Evolutionary conservation across 2,797 vertebrate species (phyloP).

Genomic region (Mionectes olivaceus): DNA sequence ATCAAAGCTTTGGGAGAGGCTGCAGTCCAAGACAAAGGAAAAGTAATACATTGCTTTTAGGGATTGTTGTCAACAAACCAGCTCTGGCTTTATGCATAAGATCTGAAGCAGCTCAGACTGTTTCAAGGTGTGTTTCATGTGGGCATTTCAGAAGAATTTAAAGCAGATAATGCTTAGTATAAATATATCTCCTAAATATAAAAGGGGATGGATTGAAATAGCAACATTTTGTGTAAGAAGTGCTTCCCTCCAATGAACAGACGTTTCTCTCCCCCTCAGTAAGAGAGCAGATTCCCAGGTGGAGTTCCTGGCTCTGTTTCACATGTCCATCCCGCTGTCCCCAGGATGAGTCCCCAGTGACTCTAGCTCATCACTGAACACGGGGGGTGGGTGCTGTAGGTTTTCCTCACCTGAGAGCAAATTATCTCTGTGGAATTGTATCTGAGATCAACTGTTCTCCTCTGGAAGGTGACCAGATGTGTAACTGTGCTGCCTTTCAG

Average conservation of each 20-base stretch:
- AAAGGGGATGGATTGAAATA: background rate
- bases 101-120: background rate
- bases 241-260: background rate
- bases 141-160: background rate
- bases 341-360: background rate
- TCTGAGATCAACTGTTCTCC: background rate
- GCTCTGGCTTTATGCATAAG: background rate
- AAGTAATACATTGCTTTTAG: background rate
- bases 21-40: background rate
- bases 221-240: background rate
- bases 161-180: background rate
- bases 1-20: constrained; percentile 16
- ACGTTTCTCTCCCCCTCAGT: background rate
- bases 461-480: background rate
- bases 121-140: background rate
- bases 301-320: background rate
- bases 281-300: background rate
- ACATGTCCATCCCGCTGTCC: background rate
- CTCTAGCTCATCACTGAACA: background rate
- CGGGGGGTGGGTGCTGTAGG: background rate
- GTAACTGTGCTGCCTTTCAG: background rate
- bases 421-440: background rate
- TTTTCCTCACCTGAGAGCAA: background rate
- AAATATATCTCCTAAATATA: background rate
- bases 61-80: background rate